Base-by-base conservation (phyloP, 2,113 vertebrate genomes). In the Chaetodon auriga region DNA sequence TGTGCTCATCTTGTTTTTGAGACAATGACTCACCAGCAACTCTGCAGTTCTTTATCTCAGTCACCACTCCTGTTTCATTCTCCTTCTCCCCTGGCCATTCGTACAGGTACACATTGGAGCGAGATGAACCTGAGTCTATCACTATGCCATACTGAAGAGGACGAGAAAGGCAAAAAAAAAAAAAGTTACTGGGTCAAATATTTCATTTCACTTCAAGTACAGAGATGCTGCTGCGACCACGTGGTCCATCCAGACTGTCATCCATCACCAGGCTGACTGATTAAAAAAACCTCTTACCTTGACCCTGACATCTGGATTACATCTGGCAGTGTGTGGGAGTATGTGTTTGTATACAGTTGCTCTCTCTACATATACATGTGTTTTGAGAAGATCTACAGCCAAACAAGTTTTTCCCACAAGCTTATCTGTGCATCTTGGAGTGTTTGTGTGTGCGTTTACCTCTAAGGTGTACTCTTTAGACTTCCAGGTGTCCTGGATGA, bases 71-170 rank as follows among this genome's bases (percentile, higher is more conserved):
- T 0, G 98, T 99, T 74, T 99, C 93, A 58, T 99, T 99, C 85
- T 97, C 93, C 90, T 99, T 99, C 84, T 98, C 96, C 0, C 97
- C 97, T 0, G 97, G 98, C 98, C 98, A 99, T 83, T 97, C 89
- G n/a, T 99, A 99, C 46, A 99, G 91, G 0, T 97, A 97, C n/a
- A 97, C 87, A 0, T 93, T 98, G 25, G 98, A 99, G 16, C 96
- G 96, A 61, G 98, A 97, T 3, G 98, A 99, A n/a, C 98, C 98
- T 0, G 97, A 96, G 60, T 99, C 98, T 69, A 99, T 94, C 58
- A 99, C 98, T 41, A 99, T 96, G 23, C 98, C 98, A 66, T 97
- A 99, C 98, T 99, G 83, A 38, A 82, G 12, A 25, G 16, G 63
- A 41, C 16, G 71, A 16, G n/a, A 71, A 10, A 54, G 9, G 18